These are phyloP conservation scores for Sussaba pulchella DNA, from an alignment of 2,888 invertebrate genomes.

Conservation along the genomic window DNA sequence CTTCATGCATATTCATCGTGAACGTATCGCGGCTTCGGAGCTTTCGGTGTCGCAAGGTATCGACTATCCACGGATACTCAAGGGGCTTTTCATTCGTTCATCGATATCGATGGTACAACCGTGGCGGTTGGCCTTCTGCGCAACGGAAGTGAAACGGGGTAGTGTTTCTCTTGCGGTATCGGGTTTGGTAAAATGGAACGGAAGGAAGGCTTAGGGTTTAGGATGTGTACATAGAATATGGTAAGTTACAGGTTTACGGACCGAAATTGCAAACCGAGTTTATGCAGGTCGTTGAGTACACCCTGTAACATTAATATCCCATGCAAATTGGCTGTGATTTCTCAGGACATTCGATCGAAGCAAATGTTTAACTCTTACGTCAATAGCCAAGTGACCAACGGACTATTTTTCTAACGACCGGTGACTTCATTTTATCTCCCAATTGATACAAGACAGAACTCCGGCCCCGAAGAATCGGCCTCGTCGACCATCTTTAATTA, in stretches of 20 bases:
- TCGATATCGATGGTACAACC: constrained; percentile 68
- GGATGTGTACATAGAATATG: constrained; percentile 50
- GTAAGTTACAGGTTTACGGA: constrained; percentile 61
- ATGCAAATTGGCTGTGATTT: constrained; percentile 56
- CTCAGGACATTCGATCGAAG: constrained; percentile 30
- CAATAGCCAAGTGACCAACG: too few species aligned
- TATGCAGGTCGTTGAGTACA: constrained; percentile 36
- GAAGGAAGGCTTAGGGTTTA: constrained; percentile 52
- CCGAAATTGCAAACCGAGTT: constrained; percentile 55
- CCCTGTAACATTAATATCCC: constrained; percentile 45
- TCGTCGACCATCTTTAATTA: too few species aligned
- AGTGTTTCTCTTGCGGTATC: constrained; percentile 9
- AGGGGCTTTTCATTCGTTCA: constrained; percentile 56
- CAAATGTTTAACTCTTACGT: not conserved
- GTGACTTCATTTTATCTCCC: too few species aligned
- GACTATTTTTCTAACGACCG: too few species aligned
- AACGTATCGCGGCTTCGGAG: constrained; percentile 44
- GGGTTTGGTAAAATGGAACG: constrained; percentile 57
- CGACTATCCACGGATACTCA: constrained; percentile 43
- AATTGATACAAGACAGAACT: too few species aligned
- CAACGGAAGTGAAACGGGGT: constrained; percentile 1
- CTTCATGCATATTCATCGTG: constrained; percentile 69
- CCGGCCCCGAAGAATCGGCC: too few species aligned
- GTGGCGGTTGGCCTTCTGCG: constrained; percentile 37
- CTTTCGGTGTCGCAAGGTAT: constrained; percentile 54